Base-by-base conservation (phyloP, 1,140 invertebrate genomes). In the Idris sp. region DNA sequence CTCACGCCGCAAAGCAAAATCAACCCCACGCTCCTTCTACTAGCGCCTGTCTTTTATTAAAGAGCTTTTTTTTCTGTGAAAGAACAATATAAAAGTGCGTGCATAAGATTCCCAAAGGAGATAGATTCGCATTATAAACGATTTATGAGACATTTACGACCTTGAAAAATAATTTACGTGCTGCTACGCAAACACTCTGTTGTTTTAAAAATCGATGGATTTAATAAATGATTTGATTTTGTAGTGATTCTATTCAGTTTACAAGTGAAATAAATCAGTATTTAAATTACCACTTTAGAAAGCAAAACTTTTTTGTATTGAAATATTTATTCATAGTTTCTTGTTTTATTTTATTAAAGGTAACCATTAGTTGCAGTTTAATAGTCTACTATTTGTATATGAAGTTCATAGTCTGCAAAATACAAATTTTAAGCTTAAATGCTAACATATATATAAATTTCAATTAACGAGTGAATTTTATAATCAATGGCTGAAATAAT, bases 91-190 rank as follows among this genome's bases (percentile, higher is more conserved):
- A 74, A 67, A 74, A 71, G 41, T 53, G 53, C 65, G 65, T 68
- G 67, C 74, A 44, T 62, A 62, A 72, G 62, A 76, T 68, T 76
- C 68, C 67, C 74, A 64, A 72, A 72, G 49, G 61, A 76, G 74
- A 68, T 72, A 76, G 62, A 68, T 46, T 38, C 67, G 74, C 59
- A 76, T 76, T 72, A 76, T 76, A 76, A 72, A 68, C 74, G 74
- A 76, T 76, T 76, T 76, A 76, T 72, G 68, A 41, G 67, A 76
- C 74, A 49, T 76, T 76, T 76, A 76, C 74, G 67, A 41, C 62
- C 74, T 72, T 72, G 67, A 67, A 65, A 61, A 76, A 76, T 76
- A 61, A 76, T 62, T 76, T 76, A 76, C 72, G 31, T 31, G 10
- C 14, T 25, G 22, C 11, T 46, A 35, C 25, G 13, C 44, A 49